A percentile compares a stretch with the other conserved stretches of the same genome.
Evolutionary conservation across 2,113 vertebrate genomes (phyloP).

Genomic region (Pseudorectes ferrugineus): DNA sequence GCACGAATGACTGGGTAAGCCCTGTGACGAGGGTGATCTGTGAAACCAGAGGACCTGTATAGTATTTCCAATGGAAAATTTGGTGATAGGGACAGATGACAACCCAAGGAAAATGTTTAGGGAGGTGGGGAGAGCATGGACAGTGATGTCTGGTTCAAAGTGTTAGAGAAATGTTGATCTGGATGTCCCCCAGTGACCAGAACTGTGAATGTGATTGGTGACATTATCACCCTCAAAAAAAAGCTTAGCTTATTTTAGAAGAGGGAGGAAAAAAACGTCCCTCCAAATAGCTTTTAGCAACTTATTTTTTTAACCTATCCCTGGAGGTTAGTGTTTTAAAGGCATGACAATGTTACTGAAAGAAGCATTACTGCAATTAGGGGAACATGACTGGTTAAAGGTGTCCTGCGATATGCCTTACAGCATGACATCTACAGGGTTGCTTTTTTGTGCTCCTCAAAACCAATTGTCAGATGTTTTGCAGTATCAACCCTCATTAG

Average conservation of each 20-base stretch:
- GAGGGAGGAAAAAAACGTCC: neutral
- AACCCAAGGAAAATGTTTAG: neutral
- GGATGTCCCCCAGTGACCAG: neutral
- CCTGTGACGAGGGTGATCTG: neutral
- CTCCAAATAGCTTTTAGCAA: neutral
- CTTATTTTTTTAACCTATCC: neutral
- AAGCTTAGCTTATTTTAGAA: neutral
- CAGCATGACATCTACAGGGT: neutral
- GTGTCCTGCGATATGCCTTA: neutral
- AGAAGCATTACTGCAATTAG: neutral
- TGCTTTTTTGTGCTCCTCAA: neutral
- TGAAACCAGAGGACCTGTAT: neutral
- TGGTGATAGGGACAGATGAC: neutral
- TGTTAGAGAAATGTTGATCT: neutral
- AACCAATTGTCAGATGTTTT: neutral
- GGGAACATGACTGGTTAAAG: neutral
- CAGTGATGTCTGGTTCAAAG: neutral
- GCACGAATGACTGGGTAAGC: neutral
- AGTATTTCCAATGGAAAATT: neutral
- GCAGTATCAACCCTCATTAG: neutral
- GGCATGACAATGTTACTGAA: neutral
- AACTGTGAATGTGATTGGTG: neutral
- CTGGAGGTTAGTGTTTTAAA: neutral
- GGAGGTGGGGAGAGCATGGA: neutral
- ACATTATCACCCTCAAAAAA: neutral